These are phyloP conservation scores for Oceanodroma leucorhoa DNA, from an alignment of 2,797 vertebrate genomes.

Conservation along the genomic window DNA sequence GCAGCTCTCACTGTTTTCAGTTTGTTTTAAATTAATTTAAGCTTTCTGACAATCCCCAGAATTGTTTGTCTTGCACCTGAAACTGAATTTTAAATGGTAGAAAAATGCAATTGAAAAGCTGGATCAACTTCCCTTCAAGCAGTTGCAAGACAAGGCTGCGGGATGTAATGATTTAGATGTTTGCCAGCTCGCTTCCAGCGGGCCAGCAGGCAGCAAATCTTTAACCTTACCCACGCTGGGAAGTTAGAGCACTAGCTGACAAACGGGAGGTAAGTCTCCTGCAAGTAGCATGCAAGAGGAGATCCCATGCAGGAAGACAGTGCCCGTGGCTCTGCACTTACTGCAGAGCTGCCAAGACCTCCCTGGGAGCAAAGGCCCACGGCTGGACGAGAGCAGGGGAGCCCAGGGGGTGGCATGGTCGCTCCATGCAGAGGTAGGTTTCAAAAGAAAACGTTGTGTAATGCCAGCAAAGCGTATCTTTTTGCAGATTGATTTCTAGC, in stretches of 20 bases:
- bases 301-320: not conserved
- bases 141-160: not conserved
- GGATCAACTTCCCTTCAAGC: not conserved
- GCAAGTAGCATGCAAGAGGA: rapidly evolving
- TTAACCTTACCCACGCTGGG: rapidly evolving
- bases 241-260: rapidly evolving
- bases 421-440: not conserved
- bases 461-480: rapidly evolving
- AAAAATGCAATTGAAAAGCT: not conserved
- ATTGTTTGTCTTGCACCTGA: not conserved
- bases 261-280: not conserved
- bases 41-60: not conserved
- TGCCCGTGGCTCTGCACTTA: not conserved
- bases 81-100: not conserved
- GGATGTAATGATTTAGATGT: not conserved
- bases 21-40: not conserved
- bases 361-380: rapidly evolving
- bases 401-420: not conserved
- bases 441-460: rapidly evolving
- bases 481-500: not conserved
- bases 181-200: not conserved
- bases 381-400: not conserved
- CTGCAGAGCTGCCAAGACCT: not conserved
- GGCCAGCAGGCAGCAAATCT: not conserved
- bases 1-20: not conserved